A percentile compares a stretch with the other conserved stretches of the same genome.
phyloP scores from a whole-genome alignment of 2,888 invertebrate genomes.

The Eubasilissa splendida region DNA sequence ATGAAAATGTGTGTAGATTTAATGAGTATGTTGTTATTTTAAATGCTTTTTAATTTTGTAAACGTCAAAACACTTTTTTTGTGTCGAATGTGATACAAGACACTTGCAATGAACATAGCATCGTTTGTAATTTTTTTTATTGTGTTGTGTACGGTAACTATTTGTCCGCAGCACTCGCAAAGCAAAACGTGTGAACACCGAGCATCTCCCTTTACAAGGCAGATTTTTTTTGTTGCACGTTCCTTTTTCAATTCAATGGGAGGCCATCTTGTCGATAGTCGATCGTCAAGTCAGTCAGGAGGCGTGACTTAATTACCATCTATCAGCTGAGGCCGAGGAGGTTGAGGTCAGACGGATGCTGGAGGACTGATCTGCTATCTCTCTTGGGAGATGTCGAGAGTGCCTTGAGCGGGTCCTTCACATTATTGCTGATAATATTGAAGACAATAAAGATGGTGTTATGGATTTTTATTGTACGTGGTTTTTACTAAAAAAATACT shows the following conservation, averaged over 20 bases:
- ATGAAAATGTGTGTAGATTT: not conserved
- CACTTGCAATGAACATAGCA: too few relatives aligned
- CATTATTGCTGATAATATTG: slow-evolving; percentile 5
- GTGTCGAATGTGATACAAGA: too few relatives aligned
- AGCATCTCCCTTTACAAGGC: too few relatives aligned
- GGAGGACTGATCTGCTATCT: slow-evolving; percentile 1
- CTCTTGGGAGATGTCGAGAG: slow-evolving; percentile 12
- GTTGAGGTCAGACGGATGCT: slow-evolving; percentile 22
- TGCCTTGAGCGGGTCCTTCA: not conserved
- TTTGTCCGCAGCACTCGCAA: too few relatives aligned
- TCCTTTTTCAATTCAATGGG: not conserved
- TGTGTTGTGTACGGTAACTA: too few relatives aligned
- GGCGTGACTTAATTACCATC: slow-evolving; percentile 48
- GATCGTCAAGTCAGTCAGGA: slow-evolving; percentile 5
- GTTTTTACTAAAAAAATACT: too few relatives aligned
- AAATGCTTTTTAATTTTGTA: not conserved
- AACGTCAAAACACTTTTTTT: slow-evolving; percentile 1
- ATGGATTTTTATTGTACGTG: too few relatives aligned
- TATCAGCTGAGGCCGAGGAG: slow-evolving; percentile 15
- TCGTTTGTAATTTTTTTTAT: too few relatives aligned
- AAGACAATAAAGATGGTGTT: not conserved
- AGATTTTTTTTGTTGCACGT: not conserved
- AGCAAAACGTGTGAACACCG: too few relatives aligned
- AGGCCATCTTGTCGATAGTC: slow-evolving; percentile 31
- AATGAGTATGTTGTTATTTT: not conserved